phyloP scores from a whole-genome alignment of 2,888 invertebrate species.

The Balanococcus diminutus region DNA sequence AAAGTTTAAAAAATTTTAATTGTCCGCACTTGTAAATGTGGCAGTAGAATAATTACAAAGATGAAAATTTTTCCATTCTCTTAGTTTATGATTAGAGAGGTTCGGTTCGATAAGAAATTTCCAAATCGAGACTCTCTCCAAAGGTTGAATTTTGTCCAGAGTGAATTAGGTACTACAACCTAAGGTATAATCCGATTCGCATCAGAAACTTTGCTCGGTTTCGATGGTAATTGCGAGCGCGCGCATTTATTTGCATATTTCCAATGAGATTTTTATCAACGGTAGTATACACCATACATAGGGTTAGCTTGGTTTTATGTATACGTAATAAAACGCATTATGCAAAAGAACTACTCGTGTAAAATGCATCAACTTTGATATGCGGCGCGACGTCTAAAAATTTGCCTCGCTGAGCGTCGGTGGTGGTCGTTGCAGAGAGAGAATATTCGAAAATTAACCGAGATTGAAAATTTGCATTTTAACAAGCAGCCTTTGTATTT shows the following conservation, averaged over 20 bases:
- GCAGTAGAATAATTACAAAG: too few relatives aligned
- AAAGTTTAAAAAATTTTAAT: too few relatives aligned
- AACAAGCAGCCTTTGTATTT: slow-evolving; percentile 32
- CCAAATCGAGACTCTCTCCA: too few relatives aligned
- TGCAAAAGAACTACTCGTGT: slow-evolving; percentile 45
- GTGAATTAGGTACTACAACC: too few relatives aligned
- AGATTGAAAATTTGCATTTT: slow-evolving; percentile 52
- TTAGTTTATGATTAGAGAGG: too few relatives aligned
- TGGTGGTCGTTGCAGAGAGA: not conserved
- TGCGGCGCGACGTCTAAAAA: slow-evolving; percentile 30
- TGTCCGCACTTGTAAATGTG: too few relatives aligned
- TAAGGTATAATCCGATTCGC: slow-evolving; percentile 28
- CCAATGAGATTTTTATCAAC: slow-evolving; percentile 38
- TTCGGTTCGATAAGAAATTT: too few relatives aligned
- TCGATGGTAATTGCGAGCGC: slow-evolving; percentile 29
- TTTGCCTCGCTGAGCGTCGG: not conserved
- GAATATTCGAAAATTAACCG: slow-evolving; percentile 39
- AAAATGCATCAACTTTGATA: slow-evolving; percentile 44
- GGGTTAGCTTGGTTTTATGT: not conserved
- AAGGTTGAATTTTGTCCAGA: too few relatives aligned
- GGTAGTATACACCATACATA: not conserved
- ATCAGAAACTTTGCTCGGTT: slow-evolving; percentile 30
- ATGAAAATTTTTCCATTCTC: too few relatives aligned
- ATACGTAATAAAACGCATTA: slow-evolving; percentile 33
- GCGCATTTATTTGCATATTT: slow-evolving; percentile 35